Conservation (phyloP, 2,888 invertebrate species). For the Limnephilus auricula region DNA sequence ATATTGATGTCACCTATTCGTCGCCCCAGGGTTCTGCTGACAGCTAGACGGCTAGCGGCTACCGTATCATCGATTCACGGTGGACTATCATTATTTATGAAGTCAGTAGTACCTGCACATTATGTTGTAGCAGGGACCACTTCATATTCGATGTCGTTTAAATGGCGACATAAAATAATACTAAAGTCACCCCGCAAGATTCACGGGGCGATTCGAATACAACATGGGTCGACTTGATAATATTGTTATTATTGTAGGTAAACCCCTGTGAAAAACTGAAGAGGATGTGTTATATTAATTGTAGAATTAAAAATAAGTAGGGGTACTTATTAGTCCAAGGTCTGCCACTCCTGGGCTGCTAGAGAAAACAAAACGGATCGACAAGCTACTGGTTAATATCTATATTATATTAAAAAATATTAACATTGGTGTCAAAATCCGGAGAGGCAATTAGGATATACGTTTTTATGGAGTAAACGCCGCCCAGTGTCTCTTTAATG, state of each 20-base stretch:
- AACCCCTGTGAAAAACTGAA: neutral
- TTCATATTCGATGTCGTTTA: constrained; percentile 2
- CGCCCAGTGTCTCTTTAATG: no score
- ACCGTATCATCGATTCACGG: neutral
- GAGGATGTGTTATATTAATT: neutral
- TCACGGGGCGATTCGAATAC: neutral
- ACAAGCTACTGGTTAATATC: no score
- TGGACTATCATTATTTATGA: constrained; percentile 2
- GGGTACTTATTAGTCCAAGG: neutral
- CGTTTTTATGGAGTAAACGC: no score
- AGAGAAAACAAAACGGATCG: no score
- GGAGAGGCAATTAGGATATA: no score
- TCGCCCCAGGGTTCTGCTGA: neutral
- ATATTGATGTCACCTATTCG: neutral
- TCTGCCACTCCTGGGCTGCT: neutral
- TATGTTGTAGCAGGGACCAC: neutral
- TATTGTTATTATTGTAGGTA: neutral
- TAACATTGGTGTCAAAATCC: no score
- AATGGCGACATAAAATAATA: neutral
- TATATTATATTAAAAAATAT: no score
- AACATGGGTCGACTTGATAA: neutral
- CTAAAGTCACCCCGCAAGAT: neutral
- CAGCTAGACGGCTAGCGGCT: neutral
- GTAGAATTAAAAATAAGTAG: neutral
- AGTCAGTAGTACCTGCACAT: neutral